Evolutionary conservation across 2,888 invertebrate genomes (phyloP), one percentile per base, ranked within the genome.

Genomic region (Harpalus rubripes): DNA sequence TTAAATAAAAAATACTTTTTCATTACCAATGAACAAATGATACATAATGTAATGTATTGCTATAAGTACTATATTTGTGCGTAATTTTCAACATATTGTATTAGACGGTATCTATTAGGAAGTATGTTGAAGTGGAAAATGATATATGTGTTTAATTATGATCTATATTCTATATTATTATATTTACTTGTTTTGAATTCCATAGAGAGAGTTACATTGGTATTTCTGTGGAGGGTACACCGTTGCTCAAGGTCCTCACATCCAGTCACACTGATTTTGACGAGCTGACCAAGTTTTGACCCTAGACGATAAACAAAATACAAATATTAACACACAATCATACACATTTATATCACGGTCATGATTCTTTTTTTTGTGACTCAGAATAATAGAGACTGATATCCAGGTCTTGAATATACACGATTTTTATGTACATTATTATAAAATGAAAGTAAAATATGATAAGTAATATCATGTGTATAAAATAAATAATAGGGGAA

Each of bases 121-220:
- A 39, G 39, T 32, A 39, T 65, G 15, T 58, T 52, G n/a, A 56
- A 68, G 68, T 65, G 7, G 68, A 68, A 68, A 68, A 68, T 68
- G 32, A 68, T 68, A 68, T 5, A n/a, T 80, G 39, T 52, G 63
- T 80, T 68, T 32, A 56, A 22, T 39, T n/a, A 63, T 15, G 32
- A 15, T 32, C 6, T 32, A 32, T 32, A 32, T 32, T 32, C 32
- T 68, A 32, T 32, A 15, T 12, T 32, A 81, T 81, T 61, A 86
- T 85, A 92, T 93, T 93, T 90, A 95, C 95, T 90, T 82, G 94
- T 91, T 41, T 92, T 93, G 87, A 96, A 95, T 85, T 93, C 92
- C 84, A 96, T 93, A 76, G 91, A 91, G 87, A 96, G 94, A 12
- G 95, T 93, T 4, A 92, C 94, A 87, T 95, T 95, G 15, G 93